A percentile compares a stretch with the other conserved stretches of the same genome.
phyloP scores from a whole-genome alignment of 2,113 vertebrate species.

The Dunckerocampus dactyliophorus region DNA sequence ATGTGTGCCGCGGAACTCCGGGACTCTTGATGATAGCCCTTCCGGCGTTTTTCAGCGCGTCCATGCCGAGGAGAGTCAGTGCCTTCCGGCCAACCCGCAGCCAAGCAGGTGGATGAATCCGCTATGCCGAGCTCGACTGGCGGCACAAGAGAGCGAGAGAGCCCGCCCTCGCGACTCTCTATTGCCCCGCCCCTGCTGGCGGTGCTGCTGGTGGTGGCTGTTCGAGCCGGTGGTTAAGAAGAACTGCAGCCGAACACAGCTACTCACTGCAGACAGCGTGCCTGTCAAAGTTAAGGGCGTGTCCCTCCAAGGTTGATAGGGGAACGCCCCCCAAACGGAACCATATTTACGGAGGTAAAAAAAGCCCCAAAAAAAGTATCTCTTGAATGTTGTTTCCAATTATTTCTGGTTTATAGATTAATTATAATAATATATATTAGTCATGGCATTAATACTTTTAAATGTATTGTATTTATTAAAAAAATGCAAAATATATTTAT shows the following conservation, averaged over 20 bases:
- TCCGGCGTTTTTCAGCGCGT: constrained; percentile 82
- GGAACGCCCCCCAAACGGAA: not conserved
- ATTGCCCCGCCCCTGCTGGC: not conserved
- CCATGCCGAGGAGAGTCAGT: constrained; percentile 69
- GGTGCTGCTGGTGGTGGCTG: not conserved
- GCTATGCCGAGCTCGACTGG: constrained; percentile 29
- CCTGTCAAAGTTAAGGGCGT: constrained; percentile 54
- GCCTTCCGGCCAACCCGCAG: constrained; percentile 22
- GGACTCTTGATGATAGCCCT: constrained; percentile 85
- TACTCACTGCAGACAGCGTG: constrained; percentile 15
- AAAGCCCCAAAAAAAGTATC: too few relatives aligned
- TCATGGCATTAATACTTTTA: too few relatives aligned
- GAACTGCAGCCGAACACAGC: constrained; percentile 16
- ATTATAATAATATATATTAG: too few relatives aligned
- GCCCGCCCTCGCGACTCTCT: not conserved
- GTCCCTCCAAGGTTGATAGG: constrained; percentile 40
- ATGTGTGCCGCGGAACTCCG: constrained; percentile 78
- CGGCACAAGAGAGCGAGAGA: not conserved
- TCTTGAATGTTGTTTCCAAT: too few relatives aligned
- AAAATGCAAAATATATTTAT: too few relatives aligned
- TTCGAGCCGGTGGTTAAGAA: not conserved
- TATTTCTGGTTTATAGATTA: too few relatives aligned
- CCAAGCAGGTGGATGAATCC: constrained; percentile 49
- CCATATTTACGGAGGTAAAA: not conserved
- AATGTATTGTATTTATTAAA: too few relatives aligned